Conservation (phyloP, 2,888 invertebrate species). For the Papilio gigon region DNA sequence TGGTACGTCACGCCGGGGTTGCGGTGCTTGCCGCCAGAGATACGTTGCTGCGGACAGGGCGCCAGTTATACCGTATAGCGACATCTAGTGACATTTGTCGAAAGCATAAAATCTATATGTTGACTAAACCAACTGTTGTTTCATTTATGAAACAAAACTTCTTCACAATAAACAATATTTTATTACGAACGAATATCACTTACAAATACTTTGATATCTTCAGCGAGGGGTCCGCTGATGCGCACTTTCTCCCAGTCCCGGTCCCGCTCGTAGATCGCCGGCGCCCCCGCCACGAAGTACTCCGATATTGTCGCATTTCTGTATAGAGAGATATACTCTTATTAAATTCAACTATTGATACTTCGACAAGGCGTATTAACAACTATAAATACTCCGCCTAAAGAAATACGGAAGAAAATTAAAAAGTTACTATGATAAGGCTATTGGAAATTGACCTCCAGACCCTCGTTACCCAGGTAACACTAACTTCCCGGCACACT, state of each 20-base stretch:
- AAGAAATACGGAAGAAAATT: too few species aligned
- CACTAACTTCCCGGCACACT: background rate
- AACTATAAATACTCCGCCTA: too few species aligned
- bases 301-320: constrained; percentile 89
- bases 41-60: constrained; percentile 79
- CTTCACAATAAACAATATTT: too few species aligned
- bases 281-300: constrained; percentile 90
- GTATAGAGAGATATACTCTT: constrained; percentile 32
- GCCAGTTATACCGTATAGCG: background rate
- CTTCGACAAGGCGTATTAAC: too few species aligned
- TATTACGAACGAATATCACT: too few species aligned
- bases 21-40: constrained; percentile 87
- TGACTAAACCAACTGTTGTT: background rate
- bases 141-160: background rate
- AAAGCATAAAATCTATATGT: background rate
- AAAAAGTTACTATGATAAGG: too few species aligned
- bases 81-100: background rate
- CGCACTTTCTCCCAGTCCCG: constrained; percentile 90
- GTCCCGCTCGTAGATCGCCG: constrained; percentile 89
- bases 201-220: constrained; percentile 91
- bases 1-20: constrained; percentile 93
- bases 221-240: constrained; percentile 91
- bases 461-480: background rate
- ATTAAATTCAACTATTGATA: background rate
- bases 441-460: background rate